Conservation (phyloP, 2,797 vertebrate genomes). For the Pteronotus mesoamericanus region DNA sequence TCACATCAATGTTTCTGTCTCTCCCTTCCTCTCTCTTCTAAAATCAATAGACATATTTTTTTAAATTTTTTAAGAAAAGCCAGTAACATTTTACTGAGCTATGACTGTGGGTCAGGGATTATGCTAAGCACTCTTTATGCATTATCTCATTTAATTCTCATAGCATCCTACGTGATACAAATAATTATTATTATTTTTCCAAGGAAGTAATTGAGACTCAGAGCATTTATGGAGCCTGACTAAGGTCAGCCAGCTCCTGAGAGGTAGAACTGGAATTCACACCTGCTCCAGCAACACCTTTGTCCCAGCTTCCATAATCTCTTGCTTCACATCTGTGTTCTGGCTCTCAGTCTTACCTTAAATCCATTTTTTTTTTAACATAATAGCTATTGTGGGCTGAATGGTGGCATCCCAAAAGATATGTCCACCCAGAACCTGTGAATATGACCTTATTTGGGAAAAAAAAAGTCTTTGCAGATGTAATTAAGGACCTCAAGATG, state of each 20-base stretch:
- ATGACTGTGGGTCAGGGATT: background rate
- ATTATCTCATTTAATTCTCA: background rate
- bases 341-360: background rate
- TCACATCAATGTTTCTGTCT: background rate
- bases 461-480: background rate
- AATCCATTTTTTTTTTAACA: background rate
- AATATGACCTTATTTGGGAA: background rate
- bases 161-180: background rate
- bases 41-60: background rate
- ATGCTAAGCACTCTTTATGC: background rate
- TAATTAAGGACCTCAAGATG: background rate
- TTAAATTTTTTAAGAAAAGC: background rate
- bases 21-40: background rate
- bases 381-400: background rate
- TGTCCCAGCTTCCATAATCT: background rate
- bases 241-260: background rate
- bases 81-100: background rate
- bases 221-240: background rate
- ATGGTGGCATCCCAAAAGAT: background rate
- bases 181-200: background rate
- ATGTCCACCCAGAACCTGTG: background rate
- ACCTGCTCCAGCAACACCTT: background rate
- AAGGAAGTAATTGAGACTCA: background rate
- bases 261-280: background rate
- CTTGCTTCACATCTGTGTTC: background rate